Conservation (phyloP, 1,140 invertebrate genomes). For the Drosophila mojavensis region DNA sequence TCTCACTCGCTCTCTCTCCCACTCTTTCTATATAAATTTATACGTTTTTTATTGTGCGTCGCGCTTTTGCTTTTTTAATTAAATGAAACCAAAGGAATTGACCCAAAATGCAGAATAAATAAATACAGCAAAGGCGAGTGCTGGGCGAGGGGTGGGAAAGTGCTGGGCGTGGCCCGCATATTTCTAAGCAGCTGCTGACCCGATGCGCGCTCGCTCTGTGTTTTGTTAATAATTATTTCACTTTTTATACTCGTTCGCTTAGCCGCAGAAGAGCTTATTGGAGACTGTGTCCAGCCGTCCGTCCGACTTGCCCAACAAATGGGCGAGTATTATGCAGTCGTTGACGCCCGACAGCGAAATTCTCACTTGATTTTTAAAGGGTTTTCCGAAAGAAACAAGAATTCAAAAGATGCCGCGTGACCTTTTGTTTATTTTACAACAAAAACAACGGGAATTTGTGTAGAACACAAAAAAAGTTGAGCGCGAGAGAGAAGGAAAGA, state of each 20-base stretch:
- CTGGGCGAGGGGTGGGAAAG: not conserved
- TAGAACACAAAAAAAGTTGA: not conserved
- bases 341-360: no score
- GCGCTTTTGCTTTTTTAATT: conserved; percentile 82
- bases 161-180: conserved; percentile 14
- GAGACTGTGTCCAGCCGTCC: no score
- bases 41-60: conserved; percentile 53
- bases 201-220: conserved; percentile 18
- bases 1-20: no score
- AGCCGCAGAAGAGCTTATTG: not conserved
- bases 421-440: conserved; percentile 65
- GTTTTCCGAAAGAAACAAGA: conserved; percentile 47
- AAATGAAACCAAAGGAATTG: conserved; percentile 84
- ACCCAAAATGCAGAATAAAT: conserved; percentile 81
- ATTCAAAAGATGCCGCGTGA: conserved; percentile 74
- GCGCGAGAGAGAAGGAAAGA: no score
- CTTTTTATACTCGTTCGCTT: conserved; percentile 40
- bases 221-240: conserved; percentile 81
- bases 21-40: conserved; percentile 9
- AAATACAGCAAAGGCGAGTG: conserved; percentile 45
- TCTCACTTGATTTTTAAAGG: no score
- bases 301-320: no score
- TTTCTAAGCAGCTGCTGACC: conserved; percentile 46
- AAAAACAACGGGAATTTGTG: conserved; percentile 49
- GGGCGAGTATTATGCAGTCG: no score